Base-by-base conservation (phyloP, 1,140 invertebrate species). In the Alviniconcha marisindica region DNA sequence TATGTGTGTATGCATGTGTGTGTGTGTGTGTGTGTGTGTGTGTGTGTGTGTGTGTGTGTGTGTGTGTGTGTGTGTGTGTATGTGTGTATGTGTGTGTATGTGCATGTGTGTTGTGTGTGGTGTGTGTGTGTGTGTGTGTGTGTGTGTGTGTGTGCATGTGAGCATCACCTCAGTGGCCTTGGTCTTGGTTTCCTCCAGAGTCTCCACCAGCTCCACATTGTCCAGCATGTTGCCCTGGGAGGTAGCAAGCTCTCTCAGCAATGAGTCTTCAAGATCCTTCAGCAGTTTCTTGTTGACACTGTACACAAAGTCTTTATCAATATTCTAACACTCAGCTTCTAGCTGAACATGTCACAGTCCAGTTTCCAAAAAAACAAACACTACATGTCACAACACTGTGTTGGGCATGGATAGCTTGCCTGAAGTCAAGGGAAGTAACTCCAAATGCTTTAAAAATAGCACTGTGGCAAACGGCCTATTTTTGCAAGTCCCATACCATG, bases 151-250 rank as follows among this genome's bases (percentile, higher is more conserved):
- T 21, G 56, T n/a, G 18, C 56, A 60, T 4, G n/a, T 60, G 40
- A 14, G 7, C 4, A 1, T 79, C 7, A 91, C 91, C 88, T 97
- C 96, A 56, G 91, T 93, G 5, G 96, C 96, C 89, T 97, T 97
- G 0, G 94, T 94, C 92, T 97, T 97, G 1, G 96, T 96, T 78
- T 96, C 96, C 87, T 97, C 97, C n/a, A 98, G 91, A 0, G 96
- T 97, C 83, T 95, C 93, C 5, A 98, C 95, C 0, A 97, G 93
- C 82, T 97, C 96, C 0, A 95, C 94, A 87, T 98, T 97, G 88
- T 98, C 97, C 85, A 98, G 91, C 96, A 98, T 97, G 91, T 97
- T 97, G 38, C 97, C 97, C 2, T 95, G 95, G 0, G 96, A 96
- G 0, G 95, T 96, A 0, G 96, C 95, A 73, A 98, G 93, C 91